Percentiles rank a stretch among this genome's conserved stretches.
Conservation (phyloP, 2,113 vertebrate species). For the Lathamus discolor region DNA sequence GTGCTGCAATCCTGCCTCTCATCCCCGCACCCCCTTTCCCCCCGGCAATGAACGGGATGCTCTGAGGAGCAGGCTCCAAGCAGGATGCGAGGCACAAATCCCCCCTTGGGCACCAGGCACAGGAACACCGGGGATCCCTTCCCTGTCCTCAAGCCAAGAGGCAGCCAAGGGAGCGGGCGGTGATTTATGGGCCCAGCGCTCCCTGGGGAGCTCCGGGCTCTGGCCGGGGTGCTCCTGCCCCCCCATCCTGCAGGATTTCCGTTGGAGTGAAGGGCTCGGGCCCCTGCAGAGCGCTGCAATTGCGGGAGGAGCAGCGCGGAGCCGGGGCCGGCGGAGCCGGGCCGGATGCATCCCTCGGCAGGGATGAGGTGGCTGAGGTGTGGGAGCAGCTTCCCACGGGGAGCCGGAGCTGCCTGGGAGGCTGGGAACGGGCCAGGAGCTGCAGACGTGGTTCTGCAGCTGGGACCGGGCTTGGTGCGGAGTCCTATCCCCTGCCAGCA, state of each 20-base stretch:
- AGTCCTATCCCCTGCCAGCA: not conserved
- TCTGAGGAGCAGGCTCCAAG: not conserved
- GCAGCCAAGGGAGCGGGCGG: accelerated
- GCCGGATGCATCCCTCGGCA: not conserved
- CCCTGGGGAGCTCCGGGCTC: not conserved
- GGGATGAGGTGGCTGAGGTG: not conserved
- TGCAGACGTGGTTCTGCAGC: not conserved
- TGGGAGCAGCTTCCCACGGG: not conserved
- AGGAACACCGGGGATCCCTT: not conserved
- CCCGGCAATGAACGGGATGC: not conserved
- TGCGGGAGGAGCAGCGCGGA: not conserved
- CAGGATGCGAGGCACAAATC: not conserved
- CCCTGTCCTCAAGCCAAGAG: not conserved
- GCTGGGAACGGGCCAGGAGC: not conserved
- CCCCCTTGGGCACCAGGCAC: not conserved
- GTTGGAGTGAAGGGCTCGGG: not conserved
- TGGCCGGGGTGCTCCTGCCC: accelerated
- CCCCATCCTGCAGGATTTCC: not conserved
- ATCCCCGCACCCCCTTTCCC: not conserved
- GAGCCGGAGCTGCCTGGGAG: not conserved
- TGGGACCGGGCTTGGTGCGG: not conserved
- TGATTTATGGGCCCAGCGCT: not conserved
- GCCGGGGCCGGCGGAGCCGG: not conserved
- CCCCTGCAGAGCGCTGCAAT: not conserved
- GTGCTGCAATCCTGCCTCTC: not conserved